Evolutionary conservation across 1,140 invertebrate species (phyloP), one percentile per base, ranked within the genome.

Genomic region (Zaprionus inermis): DNA sequence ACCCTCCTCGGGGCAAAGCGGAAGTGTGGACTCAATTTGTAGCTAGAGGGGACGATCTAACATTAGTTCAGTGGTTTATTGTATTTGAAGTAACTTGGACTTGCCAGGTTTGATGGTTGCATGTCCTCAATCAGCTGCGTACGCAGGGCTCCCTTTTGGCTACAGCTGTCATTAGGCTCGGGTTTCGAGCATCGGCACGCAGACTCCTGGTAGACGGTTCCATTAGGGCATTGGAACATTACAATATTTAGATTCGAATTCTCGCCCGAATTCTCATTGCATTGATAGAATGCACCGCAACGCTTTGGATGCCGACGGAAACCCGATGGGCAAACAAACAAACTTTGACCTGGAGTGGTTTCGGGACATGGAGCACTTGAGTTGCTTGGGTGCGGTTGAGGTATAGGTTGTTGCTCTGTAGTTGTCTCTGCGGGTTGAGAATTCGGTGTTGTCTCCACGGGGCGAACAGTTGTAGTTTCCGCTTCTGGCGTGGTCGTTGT

Each of bases 271-370:
- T 22, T 49, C 66, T 93, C 94, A 14, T 94, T 95, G 88, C 97
- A 97, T 91, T 97, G 96, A 81, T 97, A 97, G 92, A 97, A 97
- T 46, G 96, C 91, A 88, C 97, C 96, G 82, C 97, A 97, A 80
- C 96, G 95, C 90, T 96, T 96, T 0, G 96, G 96, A 94, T 97
- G 96, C 72, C 96, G 94, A 81, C 94, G 94, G 92, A 97, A 97
- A 36, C 96, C 96, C 36, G 96, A 96, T 14, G 96, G 96, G 86
- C 96, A 97, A 5, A 96, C 94, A 52, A 96, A 94, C 6, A 94
- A 91, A 64, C 95, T 93, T 92, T 97, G 96, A 65, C 96, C 95
- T 6, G 94, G 94, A 38, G 93, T 93, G 7, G 93, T 93, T 68
- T 93, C 72, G 6, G 94, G 94, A 73, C 94, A 94, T 5, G 91